Base-by-base conservation (phyloP, 2,888 invertebrate genomes). In the Diaperis boleti region DNA sequence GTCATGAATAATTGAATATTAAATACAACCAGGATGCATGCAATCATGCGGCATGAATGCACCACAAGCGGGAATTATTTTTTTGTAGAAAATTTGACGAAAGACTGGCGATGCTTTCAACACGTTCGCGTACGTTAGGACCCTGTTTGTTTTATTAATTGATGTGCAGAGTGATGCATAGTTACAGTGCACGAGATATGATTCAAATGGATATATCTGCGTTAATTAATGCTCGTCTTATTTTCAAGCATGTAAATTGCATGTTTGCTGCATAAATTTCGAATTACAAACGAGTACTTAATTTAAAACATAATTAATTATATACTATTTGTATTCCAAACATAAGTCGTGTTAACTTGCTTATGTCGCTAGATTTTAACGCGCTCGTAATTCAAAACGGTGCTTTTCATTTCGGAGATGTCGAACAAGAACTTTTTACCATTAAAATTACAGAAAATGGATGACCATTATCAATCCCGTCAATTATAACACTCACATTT, bases 1-100 rank as follows among this genome's bases (percentile, higher is more conserved):
- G 68, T 62, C 68, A 67, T 69, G 73, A 72, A 72, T 74, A 74
- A 76, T 74, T 76, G 75, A 75, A 75, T 75, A 72, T 73, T 75
- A 74, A 74, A 69, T 66, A 69, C 67, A n/a, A n/a, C 47, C 57
- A 35, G 71, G 69, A 33, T 70, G 70, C 74, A 73, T 74, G 73
- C 73, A 61, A 73, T 70, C 69, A 68, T 72, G 72, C 71, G 64
- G 67, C 57, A 69, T 62, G 65, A 69, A 71, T 70, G 64, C 62
- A 64, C 50, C 59, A n/a, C n/a, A 52, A 8, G 15, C 57, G 59
- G 50, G 37, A 52, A 49, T 56, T 29, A 17, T 54, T 33, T 20
- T 20, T 20, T 33, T 33, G 6, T n/a, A 10, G 11, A 33, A 13
- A 33, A 33, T 11, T 33, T 33, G 1, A 13, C 4, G 33, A 33